Percentiles rank a stretch among this genome's conserved stretches.
Evolutionary conservation across 2,797 vertebrate genomes (phyloP).

Genomic region (Ateles fusciceps): DNA sequence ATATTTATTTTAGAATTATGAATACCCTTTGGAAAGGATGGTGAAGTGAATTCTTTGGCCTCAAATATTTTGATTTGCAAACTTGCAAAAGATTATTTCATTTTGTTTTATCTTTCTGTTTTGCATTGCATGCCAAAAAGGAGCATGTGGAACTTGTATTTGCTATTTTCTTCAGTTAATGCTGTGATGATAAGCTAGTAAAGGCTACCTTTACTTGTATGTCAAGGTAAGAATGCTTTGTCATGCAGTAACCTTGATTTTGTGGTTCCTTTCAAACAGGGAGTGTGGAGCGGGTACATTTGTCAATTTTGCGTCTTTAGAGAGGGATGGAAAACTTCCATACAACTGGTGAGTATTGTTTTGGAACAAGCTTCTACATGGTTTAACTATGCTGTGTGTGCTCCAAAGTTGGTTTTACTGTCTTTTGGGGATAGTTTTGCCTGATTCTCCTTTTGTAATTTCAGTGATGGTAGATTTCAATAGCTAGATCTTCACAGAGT

Average conservation of each 20-base stretch:
- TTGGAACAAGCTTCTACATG: neutral
- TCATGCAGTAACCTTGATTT: slow-evolving; percentile 40
- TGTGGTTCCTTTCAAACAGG: slow-evolving; percentile 83
- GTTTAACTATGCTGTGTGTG: neutral
- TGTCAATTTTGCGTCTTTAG: slow-evolving; percentile 96
- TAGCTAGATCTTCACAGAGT: neutral
- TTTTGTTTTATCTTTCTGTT: neutral
- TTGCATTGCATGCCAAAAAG: neutral
- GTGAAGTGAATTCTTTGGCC: neutral
- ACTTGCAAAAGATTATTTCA: neutral
- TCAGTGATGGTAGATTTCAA: neutral
- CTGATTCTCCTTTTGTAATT: neutral
- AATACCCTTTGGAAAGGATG: neutral
- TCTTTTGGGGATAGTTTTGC: neutral
- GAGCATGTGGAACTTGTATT: neutral
- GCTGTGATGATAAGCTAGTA: neutral
- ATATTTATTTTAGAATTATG: neutral
- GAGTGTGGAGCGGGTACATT: slow-evolving; percentile 96
- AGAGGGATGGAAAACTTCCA: slow-evolving; percentile 95
- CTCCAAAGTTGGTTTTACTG: neutral
- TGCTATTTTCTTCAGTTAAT: neutral
- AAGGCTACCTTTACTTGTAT: neutral
- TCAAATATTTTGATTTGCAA: neutral
- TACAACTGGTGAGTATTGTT: slow-evolving; percentile 93
- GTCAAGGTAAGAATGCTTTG: neutral